Evolutionary conservation across 2,888 invertebrate genomes (phyloP).

Genomic region (Stramonita haemastoma): DNA sequence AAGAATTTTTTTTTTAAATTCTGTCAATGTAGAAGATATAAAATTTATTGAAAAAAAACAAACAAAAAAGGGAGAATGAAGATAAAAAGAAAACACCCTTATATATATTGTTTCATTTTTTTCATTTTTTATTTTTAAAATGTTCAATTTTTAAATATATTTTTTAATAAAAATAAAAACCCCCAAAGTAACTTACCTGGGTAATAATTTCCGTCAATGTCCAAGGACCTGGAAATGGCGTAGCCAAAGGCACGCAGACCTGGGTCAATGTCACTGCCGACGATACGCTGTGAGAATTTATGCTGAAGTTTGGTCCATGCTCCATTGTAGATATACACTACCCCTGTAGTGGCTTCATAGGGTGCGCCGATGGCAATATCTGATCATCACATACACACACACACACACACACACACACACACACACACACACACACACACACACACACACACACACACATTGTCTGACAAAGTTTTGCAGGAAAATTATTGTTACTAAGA

Average conservation of each 20-base stretch:
- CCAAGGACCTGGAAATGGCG: constrained; percentile 54
- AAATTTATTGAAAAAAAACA: too few relatives aligned
- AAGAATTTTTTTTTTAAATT: too few relatives aligned
- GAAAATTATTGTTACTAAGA: not conserved
- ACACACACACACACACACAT: not conserved
- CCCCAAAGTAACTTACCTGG: constrained; percentile 44
- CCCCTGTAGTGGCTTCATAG: constrained; percentile 55
- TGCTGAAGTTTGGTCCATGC: constrained; percentile 45
- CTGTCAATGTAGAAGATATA: too few relatives aligned
- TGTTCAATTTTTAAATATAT: too few relatives aligned
- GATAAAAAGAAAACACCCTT: too few relatives aligned
- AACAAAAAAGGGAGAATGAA: too few relatives aligned
- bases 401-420: constrained; percentile 11
- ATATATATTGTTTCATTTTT: too few relatives aligned
- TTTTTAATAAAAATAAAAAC: too few relatives aligned
- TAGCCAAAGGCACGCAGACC: constrained; percentile 54
- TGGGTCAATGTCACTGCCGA: constrained; percentile 47
- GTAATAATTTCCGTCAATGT: constrained; percentile 55
- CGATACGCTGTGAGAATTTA: constrained; percentile 52
- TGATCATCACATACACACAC: constrained; percentile 26
- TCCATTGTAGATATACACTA: constrained; percentile 59
- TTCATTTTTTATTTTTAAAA: too few relatives aligned
- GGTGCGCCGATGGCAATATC: constrained; percentile 60
- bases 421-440: not conserved
- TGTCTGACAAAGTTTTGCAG: not conserved